Evolutionary conservation across 2,113 vertebrate species (phyloP), one percentile per base, ranked within the genome.

Genomic region (Tachysurus vachellii): DNA sequence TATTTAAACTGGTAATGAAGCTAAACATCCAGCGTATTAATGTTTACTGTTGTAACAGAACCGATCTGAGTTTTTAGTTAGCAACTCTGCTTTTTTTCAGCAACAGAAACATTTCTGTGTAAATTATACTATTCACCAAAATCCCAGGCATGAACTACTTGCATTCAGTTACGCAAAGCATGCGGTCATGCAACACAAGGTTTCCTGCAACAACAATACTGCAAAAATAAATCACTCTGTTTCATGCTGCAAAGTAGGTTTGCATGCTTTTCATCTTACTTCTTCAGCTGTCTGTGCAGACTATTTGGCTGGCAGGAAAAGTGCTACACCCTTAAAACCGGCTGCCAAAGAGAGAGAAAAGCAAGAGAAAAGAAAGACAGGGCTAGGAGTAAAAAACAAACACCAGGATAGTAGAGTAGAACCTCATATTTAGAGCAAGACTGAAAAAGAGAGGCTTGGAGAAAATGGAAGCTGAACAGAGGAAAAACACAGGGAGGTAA

Each of bases 291-390:
- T 92, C 94, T 93, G 95, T 95, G 95, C 93, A 93, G 95, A 91
- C 93, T 96, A 96, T 86, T 96, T 93, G 95, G 94, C 93, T 95
- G 94, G 95, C 96, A 95, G 95, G 94, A 95, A 95, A 94, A 96
- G 90, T 96, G 93, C 90, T 95, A 98, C 96, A 97, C 94, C 97
- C 96, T 96, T 95, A 96, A 98, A 95, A 94, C 93, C 96, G 96
- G 97, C 96, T 98, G 96, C 96, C 96, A 96, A 94, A 96, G 95
- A 95, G 94, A 96, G 82, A 80, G 2, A 85, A 86, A 84, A 88
- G 82, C 93, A 88, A 91, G 93, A 97, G 91, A 97, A 89, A 94
- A 94, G 93, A 88, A 10, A 92, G 17, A 76, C 70, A 57, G 89
- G 17, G 79, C 59, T 50, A 53, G 13, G 50, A 88, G 59, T 14